Base-by-base conservation (phyloP, 2,113 vertebrate species). In the Sinocyclocheilus grahami region DNA sequence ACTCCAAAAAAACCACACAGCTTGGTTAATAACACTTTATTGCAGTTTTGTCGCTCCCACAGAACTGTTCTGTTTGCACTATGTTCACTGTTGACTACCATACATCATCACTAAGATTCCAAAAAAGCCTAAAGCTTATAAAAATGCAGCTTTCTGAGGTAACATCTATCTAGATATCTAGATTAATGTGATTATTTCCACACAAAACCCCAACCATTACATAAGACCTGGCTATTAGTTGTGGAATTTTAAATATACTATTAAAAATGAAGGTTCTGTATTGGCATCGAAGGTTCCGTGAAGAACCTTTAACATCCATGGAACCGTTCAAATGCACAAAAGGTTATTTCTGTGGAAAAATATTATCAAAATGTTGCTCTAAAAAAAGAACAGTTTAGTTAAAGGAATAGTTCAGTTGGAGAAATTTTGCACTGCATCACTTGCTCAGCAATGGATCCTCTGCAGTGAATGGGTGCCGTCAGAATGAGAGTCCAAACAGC, bases 121-220 rank as follows among this genome's bases (percentile, higher is more conserved):
- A 51, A 37, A 78, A 79, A 77, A 63, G 13, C 75, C 11, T 86
- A 69, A 69, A 63, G 22, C 30, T 24, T 65, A 74, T 51, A 67
- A 69, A 58, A 39, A 82, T 11, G 63, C 27, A 55, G 24, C 27
- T 85, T 30, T 60, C 11, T 53, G 42, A 76, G 33, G 60, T 65
- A 75, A 86, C 13, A 85, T 77, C 71, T 89, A 87, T 75, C 37
- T 88, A 86, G 37, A 89, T 85, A 91, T 89, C 74, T 51, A 89
- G 79, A 53, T 39, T 82, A 63, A 71, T 7, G n/a, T 55, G 58
- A 75, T 84, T 85, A 71, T 85, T 69, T 85, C 82, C 71, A 85
- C 76, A 65, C 86, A 84, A 82, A 53, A 53, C 81, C 80, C 81
- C 76, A 20, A 86, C 16, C 3, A 24, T 77, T 48, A 46, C 14